Percentiles rank a stretch among this genome's conserved stretches.
Conservation (phyloP, 2,113 vertebrate species). For the human (Homo sapiens) region GRCh38 chr12:127987001-127987500, state of each 20-base stretch:
- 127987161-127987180: neutral
- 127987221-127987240: neutral
- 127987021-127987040: too few relatives aligned
- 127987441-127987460: neutral
- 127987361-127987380: too few relatives aligned
- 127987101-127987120: rapidly evolving
- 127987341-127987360: neutral
- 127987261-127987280: neutral
- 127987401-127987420: neutral
- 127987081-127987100: neutral
- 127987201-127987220: neutral
- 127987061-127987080: neutral
- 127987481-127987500: too few relatives aligned
- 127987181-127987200: neutral
- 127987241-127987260: neutral
- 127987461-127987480: too few relatives aligned
- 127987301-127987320: too few relatives aligned
- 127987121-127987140: neutral
- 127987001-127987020: neutral
- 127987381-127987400: too few relatives aligned
- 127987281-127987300: neutral
- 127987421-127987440: neutral
- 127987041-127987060: neutral
- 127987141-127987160: neutral
- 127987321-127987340: neutral